Base-by-base conservation (phyloP, 2,797 vertebrate species). In the Gobionotothen gibberifrons region DNA sequence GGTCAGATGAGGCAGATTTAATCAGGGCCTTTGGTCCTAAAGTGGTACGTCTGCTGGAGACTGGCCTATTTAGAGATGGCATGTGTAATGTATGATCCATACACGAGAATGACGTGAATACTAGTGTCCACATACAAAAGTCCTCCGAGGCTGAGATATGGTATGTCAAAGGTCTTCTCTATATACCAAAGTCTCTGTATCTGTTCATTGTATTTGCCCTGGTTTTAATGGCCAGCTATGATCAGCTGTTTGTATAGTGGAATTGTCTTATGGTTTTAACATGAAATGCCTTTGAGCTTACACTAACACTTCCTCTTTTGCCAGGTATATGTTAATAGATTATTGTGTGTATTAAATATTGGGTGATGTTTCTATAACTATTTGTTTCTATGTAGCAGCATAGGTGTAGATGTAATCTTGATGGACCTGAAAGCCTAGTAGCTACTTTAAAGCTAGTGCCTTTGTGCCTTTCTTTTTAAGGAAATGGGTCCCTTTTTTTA, bases 101-200 rank as follows among this genome's bases (percentile, higher is more conserved):
- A 66, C 51, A 69, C 40, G 36, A 49, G 60, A 21, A 61, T 61
- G 62, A 66, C 61, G 48, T 65, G 29, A 40, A 19, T 71, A 58
- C 52, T 39, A 46, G 76, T 71, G 72, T 82, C 52, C 22, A 51
- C 65, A 76, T 65, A 64, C 70, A 75, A 51, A 64, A 59, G 57
- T 76, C 62, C 64, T 54, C 47, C 62, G 76, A 70, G 74, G 63
- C 61, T 83, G 69, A 76, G 73, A 40, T 53, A 59, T 15, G 58
- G 76, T 55, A 79, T 79, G 63, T 76, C 44, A 82, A 71, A 76
- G 69, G 71, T 87, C 63, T 81, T 81, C 72, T 87, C 81, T 85
- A 43, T 76, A 79, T 81, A 92, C 90, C 90, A 93, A 91, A 93
- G 91, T 85, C 87, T 86, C 79, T 86, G 40, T 49, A 55, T 67